These are phyloP conservation scores for Lucifuga dentata DNA, from an alignment of 2,113 vertebrate genomes.

Conservation along the genomic window DNA sequence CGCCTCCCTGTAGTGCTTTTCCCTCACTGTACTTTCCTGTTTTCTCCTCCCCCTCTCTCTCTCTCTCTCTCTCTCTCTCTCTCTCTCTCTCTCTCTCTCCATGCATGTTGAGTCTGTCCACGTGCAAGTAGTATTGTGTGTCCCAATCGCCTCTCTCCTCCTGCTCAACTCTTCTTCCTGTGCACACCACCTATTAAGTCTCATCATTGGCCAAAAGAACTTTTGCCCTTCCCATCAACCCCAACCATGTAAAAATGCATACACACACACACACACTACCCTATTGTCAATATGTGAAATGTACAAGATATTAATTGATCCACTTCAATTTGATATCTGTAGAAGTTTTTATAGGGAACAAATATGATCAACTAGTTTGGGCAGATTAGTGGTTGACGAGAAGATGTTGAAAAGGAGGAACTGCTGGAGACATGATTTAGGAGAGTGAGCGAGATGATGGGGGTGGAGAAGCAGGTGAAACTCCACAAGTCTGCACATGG, in stretches of 20 bases:
- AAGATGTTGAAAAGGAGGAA: too few relatives aligned
- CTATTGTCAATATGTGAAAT: too few relatives aligned
- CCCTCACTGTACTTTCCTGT: constrained; percentile 45
- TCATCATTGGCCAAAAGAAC: constrained; percentile 36
- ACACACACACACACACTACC: background rate
- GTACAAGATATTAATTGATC: background rate
- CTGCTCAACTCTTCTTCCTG: constrained; percentile 14
- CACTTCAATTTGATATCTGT: background rate
- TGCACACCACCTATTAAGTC: constrained; percentile 55
- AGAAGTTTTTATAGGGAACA: background rate
- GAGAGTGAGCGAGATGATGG: background rate
- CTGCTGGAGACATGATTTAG: background rate
- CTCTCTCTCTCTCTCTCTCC: constrained; percentile 25
- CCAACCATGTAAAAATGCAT: constrained; percentile 15
- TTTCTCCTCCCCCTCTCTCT: constrained; percentile 63
- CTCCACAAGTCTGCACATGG: constrained; percentile 48
- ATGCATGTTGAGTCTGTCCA: constrained; percentile 64
- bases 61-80: constrained; percentile 24
- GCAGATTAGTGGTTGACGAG: background rate
- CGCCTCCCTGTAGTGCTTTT: constrained; percentile 45
- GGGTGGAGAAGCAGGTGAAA: constrained; percentile 29
- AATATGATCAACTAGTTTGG: background rate
- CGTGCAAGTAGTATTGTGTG: constrained; percentile 68
- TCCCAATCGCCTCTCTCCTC: constrained; percentile 25
- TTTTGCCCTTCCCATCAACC: constrained; percentile 25